Percentiles rank a stretch among this genome's conserved stretches.
Evolutionary conservation across 1,140 invertebrate genomes (phyloP).

Genomic region (Papilio polytes): DNA sequence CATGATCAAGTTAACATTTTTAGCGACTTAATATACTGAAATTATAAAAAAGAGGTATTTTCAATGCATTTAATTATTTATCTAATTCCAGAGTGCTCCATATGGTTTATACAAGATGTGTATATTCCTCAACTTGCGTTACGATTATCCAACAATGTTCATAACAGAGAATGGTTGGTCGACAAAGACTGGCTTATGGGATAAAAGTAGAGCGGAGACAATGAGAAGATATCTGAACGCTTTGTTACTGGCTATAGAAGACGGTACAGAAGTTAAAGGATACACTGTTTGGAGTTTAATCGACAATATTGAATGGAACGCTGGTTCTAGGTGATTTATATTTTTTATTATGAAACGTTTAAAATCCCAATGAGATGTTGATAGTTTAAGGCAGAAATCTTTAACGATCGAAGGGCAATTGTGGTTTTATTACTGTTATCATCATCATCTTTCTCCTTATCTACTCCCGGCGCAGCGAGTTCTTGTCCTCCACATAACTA

Average conservation of each 20-base stretch:
- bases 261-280: constrained; percentile 86
- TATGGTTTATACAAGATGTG: constrained; percentile 87
- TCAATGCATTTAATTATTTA: not conserved
- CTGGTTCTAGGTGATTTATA: constrained; percentile 85
- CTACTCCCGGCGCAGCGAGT: no score
- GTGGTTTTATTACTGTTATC: no score
- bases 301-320: constrained; percentile 91
- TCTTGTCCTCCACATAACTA: no score
- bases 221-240: constrained; percentile 85
- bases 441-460: no score
- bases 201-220: constrained; percentile 55
- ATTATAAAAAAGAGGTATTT: no score
- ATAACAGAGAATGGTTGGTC: constrained; percentile 90
- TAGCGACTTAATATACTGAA: no score
- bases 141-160: constrained; percentile 85
- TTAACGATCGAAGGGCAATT: no score
- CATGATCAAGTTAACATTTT: not conserved
- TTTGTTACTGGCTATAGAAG: constrained; percentile 87
- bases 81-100: constrained; percentile 82
- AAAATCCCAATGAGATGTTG: no score
- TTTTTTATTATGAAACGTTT: no score
- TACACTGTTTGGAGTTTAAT: constrained; percentile 90
- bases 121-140: constrained; percentile 85
- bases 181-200: constrained; percentile 57
- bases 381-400: no score